Percentiles rank a stretch among this genome's conserved stretches.
Conservation (phyloP, 2,888 invertebrate genomes). For the Aleiodes alternator region DNA sequence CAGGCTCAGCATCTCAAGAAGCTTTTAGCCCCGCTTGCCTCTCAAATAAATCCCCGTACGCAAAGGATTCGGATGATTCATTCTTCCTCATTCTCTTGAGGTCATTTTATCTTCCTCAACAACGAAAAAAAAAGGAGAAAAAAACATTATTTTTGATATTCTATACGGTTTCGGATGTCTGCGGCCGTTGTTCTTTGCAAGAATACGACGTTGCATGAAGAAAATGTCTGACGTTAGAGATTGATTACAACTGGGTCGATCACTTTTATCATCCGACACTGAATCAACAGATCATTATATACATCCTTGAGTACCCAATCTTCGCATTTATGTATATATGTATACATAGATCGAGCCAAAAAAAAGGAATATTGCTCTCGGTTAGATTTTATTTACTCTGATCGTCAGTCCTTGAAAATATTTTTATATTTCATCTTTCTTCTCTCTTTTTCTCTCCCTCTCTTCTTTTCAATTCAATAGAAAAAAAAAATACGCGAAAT, state of each 20-base stretch:
- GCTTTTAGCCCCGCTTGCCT: conserved; percentile 14
- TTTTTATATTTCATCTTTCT: conserved; percentile 20
- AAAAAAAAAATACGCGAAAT: conserved; percentile 39
- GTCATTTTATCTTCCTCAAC: conserved; percentile 1
- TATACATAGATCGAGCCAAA: no score
- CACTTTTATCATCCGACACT: conserved; percentile 25
- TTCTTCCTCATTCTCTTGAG: conserved; percentile 10
- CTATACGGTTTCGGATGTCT: conserved; percentile 26
- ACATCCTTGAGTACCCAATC: no score
- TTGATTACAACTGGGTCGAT: conserved; percentile 24
- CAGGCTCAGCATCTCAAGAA: neutral
- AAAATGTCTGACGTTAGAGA: conserved; percentile 17
- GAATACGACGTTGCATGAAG: neutral
- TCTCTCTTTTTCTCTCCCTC: conserved; percentile 1
- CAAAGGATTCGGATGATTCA: conserved; percentile 25
- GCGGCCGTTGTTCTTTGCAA: neutral
- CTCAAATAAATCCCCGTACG: neutral
- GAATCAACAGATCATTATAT: conserved; percentile 20
- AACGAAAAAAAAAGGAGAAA: no score
- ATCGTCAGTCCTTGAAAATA: no score
- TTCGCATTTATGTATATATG: no score
- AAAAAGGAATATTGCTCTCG: no score
- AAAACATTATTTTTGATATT: conserved; percentile 8
- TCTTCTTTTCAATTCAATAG: conserved; percentile 28
- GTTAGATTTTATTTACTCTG: no score